Evolutionary conservation across 1,140 invertebrate species (phyloP).

Genomic region (Odontomachus brunneus): DNA sequence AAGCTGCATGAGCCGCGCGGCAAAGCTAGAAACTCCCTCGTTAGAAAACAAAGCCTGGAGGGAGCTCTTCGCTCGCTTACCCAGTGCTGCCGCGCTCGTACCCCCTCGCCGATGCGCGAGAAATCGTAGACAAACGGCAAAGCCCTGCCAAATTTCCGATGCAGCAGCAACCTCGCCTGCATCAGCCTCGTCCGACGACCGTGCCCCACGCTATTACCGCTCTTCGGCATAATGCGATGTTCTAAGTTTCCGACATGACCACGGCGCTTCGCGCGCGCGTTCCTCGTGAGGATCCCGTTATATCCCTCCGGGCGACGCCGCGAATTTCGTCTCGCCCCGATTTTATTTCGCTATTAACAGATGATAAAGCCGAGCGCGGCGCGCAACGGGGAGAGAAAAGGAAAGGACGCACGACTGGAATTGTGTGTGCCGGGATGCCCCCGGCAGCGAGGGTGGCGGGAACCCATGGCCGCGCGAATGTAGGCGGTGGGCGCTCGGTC

Average conservation of each 20-base stretch:
- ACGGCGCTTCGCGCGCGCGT: conserved; percentile 1
- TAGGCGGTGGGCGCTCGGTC: conserved; percentile 1
- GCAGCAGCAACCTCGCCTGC: conserved; percentile 21
- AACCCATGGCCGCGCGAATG: conserved; percentile 31
- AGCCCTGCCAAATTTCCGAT: conserved; percentile 46
- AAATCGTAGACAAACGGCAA: conserved; percentile 10
- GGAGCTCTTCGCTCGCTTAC: neutral
- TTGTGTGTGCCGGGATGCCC: neutral
- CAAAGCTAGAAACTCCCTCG: conserved; percentile 30
- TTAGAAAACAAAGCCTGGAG: conserved; percentile 26
- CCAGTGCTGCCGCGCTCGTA: too few species aligned
- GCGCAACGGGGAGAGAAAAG: neutral
- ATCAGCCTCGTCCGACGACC: too few species aligned
- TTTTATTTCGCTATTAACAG: conserved; percentile 76
- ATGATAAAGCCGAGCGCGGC: conserved; percentile 66
- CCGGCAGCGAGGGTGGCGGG: conserved; percentile 11
- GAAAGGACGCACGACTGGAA: neutral
- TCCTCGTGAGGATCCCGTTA: too few species aligned
- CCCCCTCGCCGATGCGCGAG: neutral
- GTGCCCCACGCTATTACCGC: neutral
- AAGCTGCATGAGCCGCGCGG: conserved; percentile 7
- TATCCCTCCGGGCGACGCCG: neutral
- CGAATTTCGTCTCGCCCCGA: conserved; percentile 21
- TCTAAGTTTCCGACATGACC: conserved; percentile 62
- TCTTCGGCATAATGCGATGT: conserved; percentile 70